A percentile compares a stretch with the other conserved stretches of the same genome.
These are phyloP conservation scores for Ectemnius lituratus DNA, from an alignment of 2,888 invertebrate species.

Conservation along the genomic window DNA sequence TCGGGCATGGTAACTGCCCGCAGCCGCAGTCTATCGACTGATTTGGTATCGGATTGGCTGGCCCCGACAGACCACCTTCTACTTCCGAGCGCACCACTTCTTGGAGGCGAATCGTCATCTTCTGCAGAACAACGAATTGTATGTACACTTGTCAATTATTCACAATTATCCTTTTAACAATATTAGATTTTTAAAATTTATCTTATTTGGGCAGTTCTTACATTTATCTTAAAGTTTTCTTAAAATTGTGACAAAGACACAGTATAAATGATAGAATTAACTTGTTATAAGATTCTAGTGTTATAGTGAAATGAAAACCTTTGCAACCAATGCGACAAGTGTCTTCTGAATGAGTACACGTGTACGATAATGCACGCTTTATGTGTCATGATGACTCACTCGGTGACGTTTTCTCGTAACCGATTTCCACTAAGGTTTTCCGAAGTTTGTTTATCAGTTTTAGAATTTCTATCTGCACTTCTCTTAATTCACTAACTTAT, in stretches of 20 bases:
- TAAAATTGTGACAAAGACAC: too few relatives aligned
- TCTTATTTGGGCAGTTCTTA: too few relatives aligned
- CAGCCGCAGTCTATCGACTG: conserved; percentile 75
- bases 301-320: not conserved
- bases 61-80: conserved; percentile 71
- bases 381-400: conserved; percentile 55
- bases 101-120: conserved; percentile 70
- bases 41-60: conserved; percentile 72
- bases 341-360: conserved; percentile 13
- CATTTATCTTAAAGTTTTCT: too few relatives aligned
- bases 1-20: conserved; percentile 68
- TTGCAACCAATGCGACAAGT: not conserved
- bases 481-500: not conserved
- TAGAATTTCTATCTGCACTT: not conserved
- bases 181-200: too few relatives aligned
- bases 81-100: conserved; percentile 71
- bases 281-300: not conserved
- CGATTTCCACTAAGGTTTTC: not conserved
- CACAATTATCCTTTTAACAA: not conserved
- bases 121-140: conserved; percentile 19
- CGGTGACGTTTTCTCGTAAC: conserved; percentile 21
- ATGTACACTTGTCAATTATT: not conserved
- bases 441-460: not conserved
- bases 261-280: too few relatives aligned
- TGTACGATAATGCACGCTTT: conserved; percentile 19